Evolutionary conservation across 2,113 vertebrate species (phyloP).

Genomic region (Calonectris borealis): DNA sequence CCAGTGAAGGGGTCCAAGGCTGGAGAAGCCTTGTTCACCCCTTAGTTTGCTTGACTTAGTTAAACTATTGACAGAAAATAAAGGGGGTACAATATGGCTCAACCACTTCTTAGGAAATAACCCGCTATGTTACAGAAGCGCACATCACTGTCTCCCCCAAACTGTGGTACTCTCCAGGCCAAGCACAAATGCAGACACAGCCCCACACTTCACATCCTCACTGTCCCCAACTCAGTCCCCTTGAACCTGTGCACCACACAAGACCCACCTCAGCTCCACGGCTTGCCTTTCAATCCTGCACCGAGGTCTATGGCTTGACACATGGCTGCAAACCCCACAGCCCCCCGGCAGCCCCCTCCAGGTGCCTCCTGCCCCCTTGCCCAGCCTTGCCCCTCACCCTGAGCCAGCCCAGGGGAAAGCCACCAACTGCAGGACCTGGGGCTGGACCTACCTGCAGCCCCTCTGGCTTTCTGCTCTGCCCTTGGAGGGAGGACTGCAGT

Average conservation of each 20-base stretch:
- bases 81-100: neutral
- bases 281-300: neutral
- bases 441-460: neutral
- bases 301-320: neutral
- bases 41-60: neutral
- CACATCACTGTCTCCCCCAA: neutral
- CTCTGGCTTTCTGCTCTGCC: neutral
- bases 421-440: no score
- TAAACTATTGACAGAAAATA: neutral
- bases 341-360: neutral
- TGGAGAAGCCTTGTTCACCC: neutral
- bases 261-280: neutral
- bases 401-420: neutral
- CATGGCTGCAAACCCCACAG: neutral
- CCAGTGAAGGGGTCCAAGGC: accelerated
- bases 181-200: neutral
- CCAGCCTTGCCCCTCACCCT: neutral
- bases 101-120: neutral
- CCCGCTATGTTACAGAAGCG: accelerated
- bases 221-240: no score
- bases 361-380: neutral
- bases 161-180: neutral
- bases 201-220: neutral
- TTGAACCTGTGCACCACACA: neutral
- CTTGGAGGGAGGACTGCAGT: neutral